Evolutionary conservation across 2,797 vertebrate genomes (phyloP).

Genomic region (Steatocranus sp.): DNA sequence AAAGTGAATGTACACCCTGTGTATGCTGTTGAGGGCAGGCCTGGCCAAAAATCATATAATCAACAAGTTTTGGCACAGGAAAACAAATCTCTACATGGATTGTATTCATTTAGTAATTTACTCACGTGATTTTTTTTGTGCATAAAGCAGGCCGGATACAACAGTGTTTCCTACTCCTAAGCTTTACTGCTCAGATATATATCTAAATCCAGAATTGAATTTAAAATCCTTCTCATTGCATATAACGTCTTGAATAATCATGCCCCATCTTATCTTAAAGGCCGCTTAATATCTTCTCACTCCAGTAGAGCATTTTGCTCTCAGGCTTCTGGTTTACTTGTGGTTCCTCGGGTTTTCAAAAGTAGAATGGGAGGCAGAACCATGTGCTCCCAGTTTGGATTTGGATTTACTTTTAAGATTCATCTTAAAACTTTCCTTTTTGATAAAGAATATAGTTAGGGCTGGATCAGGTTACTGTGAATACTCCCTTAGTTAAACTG

Average conservation of each 20-base stretch:
- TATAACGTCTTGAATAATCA: neutral
- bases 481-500: neutral
- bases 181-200: neutral
- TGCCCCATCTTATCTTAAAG: neutral
- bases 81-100: neutral
- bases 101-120: neutral
- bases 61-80: rapidly evolving
- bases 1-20: neutral
- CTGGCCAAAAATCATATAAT: neutral
- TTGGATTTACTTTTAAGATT: neutral
- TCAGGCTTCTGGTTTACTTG: neutral
- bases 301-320: neutral
- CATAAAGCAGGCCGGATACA: neutral
- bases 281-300: neutral
- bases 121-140: neutral
- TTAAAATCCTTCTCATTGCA: neutral
- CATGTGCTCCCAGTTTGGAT: neutral
- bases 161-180: neutral
- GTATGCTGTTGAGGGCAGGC: neutral
- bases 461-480: neutral
- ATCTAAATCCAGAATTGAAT: neutral
- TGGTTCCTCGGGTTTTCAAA: neutral
- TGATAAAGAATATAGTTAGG: neutral
- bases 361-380: neutral
- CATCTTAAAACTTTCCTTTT: neutral